A percentile compares a stretch with the other conserved stretches of the same genome.
Evolutionary conservation across 2,797 vertebrate species (phyloP).

Genomic region (Hemibagrus guttatus): DNA sequence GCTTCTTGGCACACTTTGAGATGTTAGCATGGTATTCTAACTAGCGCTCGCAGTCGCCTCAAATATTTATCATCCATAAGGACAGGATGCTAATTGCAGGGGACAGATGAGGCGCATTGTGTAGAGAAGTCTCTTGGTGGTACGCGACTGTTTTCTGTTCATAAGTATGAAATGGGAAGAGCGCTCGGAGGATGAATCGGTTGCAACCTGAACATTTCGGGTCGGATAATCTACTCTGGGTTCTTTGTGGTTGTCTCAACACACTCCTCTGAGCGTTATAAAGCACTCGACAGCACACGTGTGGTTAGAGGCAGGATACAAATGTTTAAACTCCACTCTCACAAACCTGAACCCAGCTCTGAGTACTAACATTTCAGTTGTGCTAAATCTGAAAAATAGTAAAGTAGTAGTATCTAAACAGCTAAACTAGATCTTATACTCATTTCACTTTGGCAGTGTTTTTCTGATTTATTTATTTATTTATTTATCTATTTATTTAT

Average conservation of each 20-base stretch:
- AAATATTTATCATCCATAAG: constrained; percentile 28
- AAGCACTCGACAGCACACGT: not conserved
- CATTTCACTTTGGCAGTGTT: not conserved
- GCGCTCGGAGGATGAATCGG: not conserved
- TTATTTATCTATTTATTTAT: too few relatives aligned
- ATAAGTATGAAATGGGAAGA: not conserved
- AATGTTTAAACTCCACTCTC: not conserved
- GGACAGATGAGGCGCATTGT: constrained; percentile 13
- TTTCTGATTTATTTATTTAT: not conserved
- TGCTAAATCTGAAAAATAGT: not conserved
- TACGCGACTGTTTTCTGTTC: not conserved
- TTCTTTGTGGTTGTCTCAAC: not conserved
- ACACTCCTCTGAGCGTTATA: not conserved
- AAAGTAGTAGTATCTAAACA: not conserved
- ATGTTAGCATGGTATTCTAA: constrained; percentile 21
- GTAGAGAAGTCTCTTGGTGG: not conserved
- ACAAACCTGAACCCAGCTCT: not conserved
- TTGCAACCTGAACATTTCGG: not conserved
- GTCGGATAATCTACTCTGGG: not conserved
- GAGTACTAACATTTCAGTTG: not conserved
- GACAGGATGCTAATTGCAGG: constrained; percentile 31
- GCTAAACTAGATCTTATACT: not conserved
- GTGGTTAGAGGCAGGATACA: not conserved
- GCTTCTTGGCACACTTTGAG: constrained; percentile 3
- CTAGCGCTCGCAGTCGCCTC: constrained; percentile 22